Conservation (phyloP, 2,888 invertebrate genomes). For the Polyploca ridens region DNA sequence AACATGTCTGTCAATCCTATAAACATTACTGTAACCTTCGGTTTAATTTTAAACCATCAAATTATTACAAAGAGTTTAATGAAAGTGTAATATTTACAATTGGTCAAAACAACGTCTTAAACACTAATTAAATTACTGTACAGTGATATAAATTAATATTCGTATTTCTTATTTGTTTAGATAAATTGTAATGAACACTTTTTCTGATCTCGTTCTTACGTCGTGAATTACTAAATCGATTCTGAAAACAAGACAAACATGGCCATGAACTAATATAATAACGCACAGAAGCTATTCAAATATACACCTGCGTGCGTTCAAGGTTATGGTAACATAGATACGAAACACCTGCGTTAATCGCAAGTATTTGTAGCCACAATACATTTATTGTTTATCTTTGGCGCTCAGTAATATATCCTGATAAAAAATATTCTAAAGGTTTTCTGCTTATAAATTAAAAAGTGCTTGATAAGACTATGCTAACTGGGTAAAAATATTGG, state of each 20-base stretch:
- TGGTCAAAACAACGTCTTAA: slow-evolving; percentile 17
- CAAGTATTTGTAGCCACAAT: no score
- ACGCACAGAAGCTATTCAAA: neutral
- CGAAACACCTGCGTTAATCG: no score
- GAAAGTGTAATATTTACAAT: slow-evolving; percentile 8
- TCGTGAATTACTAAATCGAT: neutral
- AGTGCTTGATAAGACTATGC: no score
- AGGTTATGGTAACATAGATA: no score
- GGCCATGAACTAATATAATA: neutral
- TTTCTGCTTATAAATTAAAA: no score
- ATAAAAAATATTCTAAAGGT: no score
- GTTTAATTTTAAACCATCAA: no score
- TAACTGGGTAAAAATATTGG: no score
- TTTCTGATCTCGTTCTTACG: slow-evolving; percentile 16
- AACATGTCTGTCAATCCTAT: slow-evolving; percentile 10
- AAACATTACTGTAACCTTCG: neutral
- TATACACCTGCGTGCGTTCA: slow-evolving; percentile 33
- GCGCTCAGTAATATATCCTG: no score
- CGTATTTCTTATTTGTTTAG: slow-evolving; percentile 1
- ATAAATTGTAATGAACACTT: slow-evolving; percentile 22
- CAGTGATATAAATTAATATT: slow-evolving; percentile 16
- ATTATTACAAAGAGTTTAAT: neutral
- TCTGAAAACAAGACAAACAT: slow-evolving; percentile 13
- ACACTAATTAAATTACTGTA: slow-evolving; percentile 9
- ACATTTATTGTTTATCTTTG: no score